Base-by-base conservation (phyloP, 2,113 vertebrate genomes). In the Peromyscus californicus region DNA sequence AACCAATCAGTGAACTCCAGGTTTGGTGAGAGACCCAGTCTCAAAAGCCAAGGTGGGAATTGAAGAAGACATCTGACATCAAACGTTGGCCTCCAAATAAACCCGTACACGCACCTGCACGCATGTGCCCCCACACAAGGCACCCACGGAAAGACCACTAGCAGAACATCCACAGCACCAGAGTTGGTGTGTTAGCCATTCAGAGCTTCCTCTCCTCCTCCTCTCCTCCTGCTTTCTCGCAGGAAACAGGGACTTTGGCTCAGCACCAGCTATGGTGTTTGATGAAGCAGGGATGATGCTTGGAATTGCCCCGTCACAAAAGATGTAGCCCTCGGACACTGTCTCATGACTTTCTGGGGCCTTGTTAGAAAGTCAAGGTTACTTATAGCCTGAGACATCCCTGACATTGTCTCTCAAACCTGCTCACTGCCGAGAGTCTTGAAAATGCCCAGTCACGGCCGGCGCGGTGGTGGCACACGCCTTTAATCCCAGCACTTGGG, bases 211-310 rank as follows among this genome's bases (percentile, higher is more conserved):
- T 36, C 29, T 22, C 70, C 21, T 65, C 80, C 72, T 13, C 42
- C 16, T 72, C 54, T 59, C n/a, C 39, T 72, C 45, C 7, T 88
- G 57, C 24, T 92, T 90, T 36, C 45, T 92, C 65, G 76, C 7
- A 94, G 87, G 21, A 74, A 93, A 74, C 75, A 82, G 42, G 74
- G 15, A 11, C 15, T 93, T 89, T 51, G 93, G 76, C 7, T 87
- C 33, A 33, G 51, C 29, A n/a, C 22, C 39, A 45, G 17, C 24
- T 12, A 26, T 86, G 24, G 26, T 1, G 26, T 51, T 63, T 83
- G 63, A 9, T 57, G 39, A 92, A 67, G n/a, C 31, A 48, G 69
- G 16, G 39, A 65, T 42, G 61, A 33, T 2, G n/a, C 91, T 70
- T 67, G n/a, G 42, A 83, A 36, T 26, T 45, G 26, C 3, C 42